phyloP scores from a whole-genome alignment of 2,888 invertebrate species.

The Chrysina gloriosa region DNA sequence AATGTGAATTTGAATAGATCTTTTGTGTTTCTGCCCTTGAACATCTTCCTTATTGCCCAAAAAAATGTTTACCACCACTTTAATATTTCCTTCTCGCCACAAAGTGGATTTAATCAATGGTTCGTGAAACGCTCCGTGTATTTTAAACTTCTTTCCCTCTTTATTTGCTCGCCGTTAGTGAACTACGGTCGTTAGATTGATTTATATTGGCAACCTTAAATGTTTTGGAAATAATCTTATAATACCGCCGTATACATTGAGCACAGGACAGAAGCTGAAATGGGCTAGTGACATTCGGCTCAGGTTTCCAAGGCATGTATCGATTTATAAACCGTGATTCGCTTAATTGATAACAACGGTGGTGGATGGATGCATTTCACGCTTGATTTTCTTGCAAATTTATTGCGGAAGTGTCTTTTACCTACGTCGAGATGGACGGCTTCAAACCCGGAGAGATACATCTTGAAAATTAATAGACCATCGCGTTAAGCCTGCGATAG shows the following conservation, averaged over 20 bases:
- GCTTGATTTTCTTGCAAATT: conserved; percentile 1
- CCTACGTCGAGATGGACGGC: neutral
- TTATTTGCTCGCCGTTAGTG: neutral
- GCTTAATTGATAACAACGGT: neutral
- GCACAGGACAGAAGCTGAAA: neutral
- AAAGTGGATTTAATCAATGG: too few species aligned
- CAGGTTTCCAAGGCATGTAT: neutral
- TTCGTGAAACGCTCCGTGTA: too few species aligned
- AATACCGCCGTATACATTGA: neutral
- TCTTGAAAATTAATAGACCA: too few species aligned
- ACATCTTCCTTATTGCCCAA: too few species aligned
- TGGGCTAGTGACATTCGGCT: neutral
- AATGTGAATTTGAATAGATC: too few species aligned
- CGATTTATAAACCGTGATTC: conserved; percentile 7
- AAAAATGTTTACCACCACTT: too few species aligned
- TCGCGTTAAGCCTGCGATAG: too few species aligned
- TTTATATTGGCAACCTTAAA: neutral
- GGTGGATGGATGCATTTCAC: conserved; percentile 6
- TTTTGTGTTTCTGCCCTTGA: too few species aligned
- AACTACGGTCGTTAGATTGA: neutral
- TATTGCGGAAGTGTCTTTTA: neutral
- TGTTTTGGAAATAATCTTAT: conserved; percentile 1
- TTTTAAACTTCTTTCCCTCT: neutral
- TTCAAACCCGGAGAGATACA: neutral
- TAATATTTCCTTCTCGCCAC: too few species aligned